phyloP scores from a whole-genome alignment of 2,113 vertebrate genomes.

The Drymodes brunneopygia region DNA sequence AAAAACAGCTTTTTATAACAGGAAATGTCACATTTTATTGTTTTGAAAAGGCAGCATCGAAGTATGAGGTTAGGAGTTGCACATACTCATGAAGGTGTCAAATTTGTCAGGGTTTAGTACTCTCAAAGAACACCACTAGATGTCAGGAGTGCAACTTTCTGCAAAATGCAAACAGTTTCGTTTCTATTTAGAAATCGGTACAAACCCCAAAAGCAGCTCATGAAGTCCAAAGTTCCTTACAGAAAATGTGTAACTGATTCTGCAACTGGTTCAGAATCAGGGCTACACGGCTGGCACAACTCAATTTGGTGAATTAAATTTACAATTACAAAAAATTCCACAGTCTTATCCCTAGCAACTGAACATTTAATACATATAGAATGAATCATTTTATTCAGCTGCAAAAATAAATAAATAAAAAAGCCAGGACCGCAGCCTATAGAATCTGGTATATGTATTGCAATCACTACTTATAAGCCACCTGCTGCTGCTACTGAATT shows the following conservation, averaged over 20 bases:
- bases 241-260: background rate
- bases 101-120: background rate
- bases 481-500: background rate
- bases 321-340: background rate
- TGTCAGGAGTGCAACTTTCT: slow-evolving; percentile 20
- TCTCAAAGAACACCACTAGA: background rate
- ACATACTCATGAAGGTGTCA: fast-evolving
- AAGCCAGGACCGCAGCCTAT: background rate
- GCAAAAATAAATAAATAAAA: background rate
- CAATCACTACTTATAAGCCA: background rate
- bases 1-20: background rate
- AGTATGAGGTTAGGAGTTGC: background rate
- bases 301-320: background rate
- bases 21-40: background rate
- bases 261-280: background rate
- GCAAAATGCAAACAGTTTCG: fast-evolving
- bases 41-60: background rate
- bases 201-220: fast-evolving
- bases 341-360: background rate
- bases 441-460: background rate
- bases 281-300: background rate
- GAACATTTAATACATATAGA: background rate
- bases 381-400: background rate
- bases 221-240: background rate
- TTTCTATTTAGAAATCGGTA: fast-evolving